Evolutionary conservation across 2,888 invertebrate genomes (phyloP), one percentile per base, ranked within the genome.

Genomic region (Tethea ocularis): DNA sequence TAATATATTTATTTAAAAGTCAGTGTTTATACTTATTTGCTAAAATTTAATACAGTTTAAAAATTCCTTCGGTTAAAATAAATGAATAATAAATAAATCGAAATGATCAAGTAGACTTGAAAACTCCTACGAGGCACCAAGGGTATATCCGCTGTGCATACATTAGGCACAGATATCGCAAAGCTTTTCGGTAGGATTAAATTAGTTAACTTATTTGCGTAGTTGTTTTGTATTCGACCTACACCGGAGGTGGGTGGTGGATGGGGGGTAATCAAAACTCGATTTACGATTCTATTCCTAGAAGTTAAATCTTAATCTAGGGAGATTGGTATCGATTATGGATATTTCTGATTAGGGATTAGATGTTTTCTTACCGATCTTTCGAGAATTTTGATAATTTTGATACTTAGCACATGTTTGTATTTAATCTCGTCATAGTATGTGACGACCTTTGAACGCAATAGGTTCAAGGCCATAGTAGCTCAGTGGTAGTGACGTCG

Each of bases 101-200:
- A n/a, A n/a, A 51, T 23, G 13, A 56, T 61, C 69, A 63, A 81
- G 77, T 71, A 0, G 5, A 64, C 70, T 76, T 2, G 66, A 41
- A 15, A 33, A 41, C 58, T 29, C 38, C 63, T 63, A 87, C 80
- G 69, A 58, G 64, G 68, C 84, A 69, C 63, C 52, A 80, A 83
- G 84, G 88, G 87, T 85, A 84, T 75, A 83, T 86, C 87, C 86
- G 80, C 72, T 82, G 84, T 86, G 92, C 91, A 90, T 92, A 90
- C 88, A 92, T 92, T 92, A 91, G 77, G 74, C 83, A 79, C 88
- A 91, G 91, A 91, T 89, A 90, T 89, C 86, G 84, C 82, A 82
- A 87, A 89, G 86, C 87, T 91, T 90, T 90, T 88, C 82, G 82
- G 79, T 77, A 70, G 83, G 86, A 89, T 90, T 89, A 91, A 89